Conservation (phyloP, 1,140 invertebrate species). For the Mizuhopecten yessoensis region DNA sequence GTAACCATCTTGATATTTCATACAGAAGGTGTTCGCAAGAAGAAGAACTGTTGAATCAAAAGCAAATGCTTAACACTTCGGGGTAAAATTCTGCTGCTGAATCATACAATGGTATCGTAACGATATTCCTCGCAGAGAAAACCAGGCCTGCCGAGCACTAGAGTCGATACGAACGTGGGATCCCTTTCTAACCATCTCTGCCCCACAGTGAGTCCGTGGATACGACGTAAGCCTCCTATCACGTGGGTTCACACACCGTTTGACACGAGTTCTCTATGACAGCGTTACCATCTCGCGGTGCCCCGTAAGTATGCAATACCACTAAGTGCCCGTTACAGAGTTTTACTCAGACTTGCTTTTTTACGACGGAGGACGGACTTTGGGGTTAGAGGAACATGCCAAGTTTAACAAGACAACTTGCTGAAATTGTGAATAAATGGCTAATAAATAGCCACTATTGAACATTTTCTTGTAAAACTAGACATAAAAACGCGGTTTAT, state of each 20-base stretch:
- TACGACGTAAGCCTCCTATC: background rate
- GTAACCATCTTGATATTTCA: background rate
- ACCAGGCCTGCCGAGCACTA: background rate
- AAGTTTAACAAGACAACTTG: constrained; percentile 34
- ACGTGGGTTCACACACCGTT: background rate
- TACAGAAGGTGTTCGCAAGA: background rate
- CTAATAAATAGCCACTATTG: constrained; percentile 60
- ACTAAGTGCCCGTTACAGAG: background rate
- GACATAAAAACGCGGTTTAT: constrained; percentile 62
- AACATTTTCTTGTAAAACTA: constrained; percentile 66
- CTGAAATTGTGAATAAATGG: constrained; percentile 66
- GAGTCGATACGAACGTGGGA: background rate
- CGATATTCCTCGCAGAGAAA: background rate
- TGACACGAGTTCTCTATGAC: constrained; percentile 1
- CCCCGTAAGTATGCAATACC: constrained; percentile 25
- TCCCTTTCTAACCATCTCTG: background rate
- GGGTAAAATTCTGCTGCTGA: background rate
- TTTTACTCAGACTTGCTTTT: background rate
- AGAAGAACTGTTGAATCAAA: background rate
- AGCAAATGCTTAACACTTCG: background rate
- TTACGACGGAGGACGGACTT: constrained; percentile 24
- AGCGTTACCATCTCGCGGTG: constrained; percentile 30
- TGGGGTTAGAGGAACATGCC: background rate
- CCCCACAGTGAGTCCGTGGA: background rate
- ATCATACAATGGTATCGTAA: background rate